Evolutionary conservation across 1,140 invertebrate species (phyloP), one percentile per base, ranked within the genome.

Genomic region (Hylaeus volcanicus): DNA sequence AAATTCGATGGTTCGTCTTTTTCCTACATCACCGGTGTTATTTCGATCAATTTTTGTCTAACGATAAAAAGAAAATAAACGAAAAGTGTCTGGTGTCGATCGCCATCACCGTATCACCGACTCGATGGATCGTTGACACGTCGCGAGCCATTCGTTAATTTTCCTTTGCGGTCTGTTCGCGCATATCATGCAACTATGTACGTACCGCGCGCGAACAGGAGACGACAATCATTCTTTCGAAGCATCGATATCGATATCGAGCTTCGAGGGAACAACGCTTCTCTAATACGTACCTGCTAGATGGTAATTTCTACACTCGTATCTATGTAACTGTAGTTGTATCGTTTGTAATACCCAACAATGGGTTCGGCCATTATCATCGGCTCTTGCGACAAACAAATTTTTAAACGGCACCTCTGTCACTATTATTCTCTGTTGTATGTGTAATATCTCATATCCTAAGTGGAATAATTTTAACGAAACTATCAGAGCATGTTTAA

Each of bases 221-320:
- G 8, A 74, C 39, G 71, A 79, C 77, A 79, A 79, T 79, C 77
- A 74, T 74, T 58, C 14, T 15, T 37, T 41, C 61, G 5, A 63
- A 78, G 48, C 12, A 68, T 26, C 15, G n/a, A 48, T 5, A 15
- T 53, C 9, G 14, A 60, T 12, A 15, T 53, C 9, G 14, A 60
- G 14, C 2, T 45, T 72, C 0, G 43, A 14, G 11, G 5, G 48
- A 74, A 55, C 14, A 37, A 26, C 5, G 26, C 8, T 51, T 12
- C 43, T 60, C 43, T 2, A n/a, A 58, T 5, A n/a, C 14, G 65
- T 69, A 76, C 26, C 65, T 76, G 43, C 14, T 66, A 58, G 37
- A 9, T 8, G 6, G 43, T 71, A 61, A 68, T 68, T 37, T 37
- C 12, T 53, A 12, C 5, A 15, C 39, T 11, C 12, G 12, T 26